phyloP scores from a whole-genome alignment of 1,140 invertebrate genomes.

The Danaus melanippus region DNA sequence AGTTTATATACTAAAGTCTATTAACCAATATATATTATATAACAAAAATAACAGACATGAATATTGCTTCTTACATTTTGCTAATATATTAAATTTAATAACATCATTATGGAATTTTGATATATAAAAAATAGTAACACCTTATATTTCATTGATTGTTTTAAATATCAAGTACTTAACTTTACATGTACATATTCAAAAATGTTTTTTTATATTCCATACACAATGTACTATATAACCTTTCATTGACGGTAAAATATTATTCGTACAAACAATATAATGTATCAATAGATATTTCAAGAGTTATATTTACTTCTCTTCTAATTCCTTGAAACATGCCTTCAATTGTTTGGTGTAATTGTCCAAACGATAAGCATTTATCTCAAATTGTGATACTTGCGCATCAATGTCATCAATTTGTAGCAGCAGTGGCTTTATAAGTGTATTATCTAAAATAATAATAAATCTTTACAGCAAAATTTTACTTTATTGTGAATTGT shows the following conservation, averaged over 20 bases:
- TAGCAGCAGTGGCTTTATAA: slow-evolving; percentile 43
- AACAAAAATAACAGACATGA: neutral
- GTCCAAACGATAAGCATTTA: slow-evolving; percentile 48
- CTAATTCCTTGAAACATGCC: slow-evolving; percentile 44
- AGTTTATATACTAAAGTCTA: neutral
- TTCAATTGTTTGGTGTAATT: slow-evolving; percentile 52
- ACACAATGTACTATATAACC: too few species aligned
- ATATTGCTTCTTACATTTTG: too few species aligned
- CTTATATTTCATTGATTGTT: too few species aligned
- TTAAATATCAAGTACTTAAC: too few species aligned
- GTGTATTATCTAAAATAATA: slow-evolving; percentile 32
- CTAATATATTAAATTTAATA: too few species aligned
- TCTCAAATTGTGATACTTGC: slow-evolving; percentile 44
- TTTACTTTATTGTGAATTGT: neutral
- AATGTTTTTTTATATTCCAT: too few species aligned
- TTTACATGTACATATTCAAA: too few species aligned
- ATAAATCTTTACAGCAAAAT: neutral
- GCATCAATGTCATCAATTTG: slow-evolving; percentile 52
- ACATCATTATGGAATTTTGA: too few species aligned
- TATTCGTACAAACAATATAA: too few species aligned
- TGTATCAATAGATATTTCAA: neutral
- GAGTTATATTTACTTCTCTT: slow-evolving; percentile 29
- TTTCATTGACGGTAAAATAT: too few species aligned
- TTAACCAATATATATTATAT: slow-evolving; percentile 4
- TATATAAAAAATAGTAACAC: too few species aligned